These are phyloP conservation scores for Pyxicephalus adspersus DNA, from an alignment of 2,113 vertebrate genomes.

Conservation along the genomic window DNA sequence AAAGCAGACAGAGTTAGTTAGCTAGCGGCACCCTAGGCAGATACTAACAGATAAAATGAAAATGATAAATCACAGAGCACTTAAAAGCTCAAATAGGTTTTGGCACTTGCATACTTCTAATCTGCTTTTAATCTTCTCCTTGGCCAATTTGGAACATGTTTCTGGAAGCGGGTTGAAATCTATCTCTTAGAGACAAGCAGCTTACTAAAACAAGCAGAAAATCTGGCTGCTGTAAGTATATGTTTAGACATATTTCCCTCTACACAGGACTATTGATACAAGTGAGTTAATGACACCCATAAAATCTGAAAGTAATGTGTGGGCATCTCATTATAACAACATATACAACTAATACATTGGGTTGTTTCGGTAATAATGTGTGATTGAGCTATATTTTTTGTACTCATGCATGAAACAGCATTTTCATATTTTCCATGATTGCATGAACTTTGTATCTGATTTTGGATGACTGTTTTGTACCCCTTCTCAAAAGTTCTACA, in stretches of 20 bases:
- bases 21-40: conserved; percentile 10
- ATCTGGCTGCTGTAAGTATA: conserved; percentile 49
- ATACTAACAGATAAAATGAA: conserved; percentile 41
- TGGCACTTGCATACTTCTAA: conserved; percentile 39
- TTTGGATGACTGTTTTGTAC: too few relatives aligned
- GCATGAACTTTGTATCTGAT: too few relatives aligned
- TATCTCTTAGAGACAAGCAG: conserved; percentile 48
- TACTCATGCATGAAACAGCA: too few relatives aligned
- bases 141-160: conserved; percentile 49
- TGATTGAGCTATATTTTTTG: not conserved
- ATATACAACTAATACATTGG: not conserved
- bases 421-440: too few relatives aligned
- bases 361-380: not conserved
- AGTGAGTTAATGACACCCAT: conserved; percentile 10
- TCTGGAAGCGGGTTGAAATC: conserved; percentile 45
- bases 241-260: conserved; percentile 41
- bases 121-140: conserved; percentile 51
- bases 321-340: conserved; percentile 6
- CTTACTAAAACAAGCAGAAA: conserved; percentile 51
- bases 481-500: too few relatives aligned
- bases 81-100: conserved; percentile 50
- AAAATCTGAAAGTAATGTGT: conserved; percentile 15
- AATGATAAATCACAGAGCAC: conserved; percentile 50
- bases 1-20: conserved; percentile 17
- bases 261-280: conserved; percentile 19